A percentile compares a stretch with the other conserved stretches of the same genome.
Conservation (phyloP, 2,797 vertebrate species). For the Sebastes hubbsi region DNA sequence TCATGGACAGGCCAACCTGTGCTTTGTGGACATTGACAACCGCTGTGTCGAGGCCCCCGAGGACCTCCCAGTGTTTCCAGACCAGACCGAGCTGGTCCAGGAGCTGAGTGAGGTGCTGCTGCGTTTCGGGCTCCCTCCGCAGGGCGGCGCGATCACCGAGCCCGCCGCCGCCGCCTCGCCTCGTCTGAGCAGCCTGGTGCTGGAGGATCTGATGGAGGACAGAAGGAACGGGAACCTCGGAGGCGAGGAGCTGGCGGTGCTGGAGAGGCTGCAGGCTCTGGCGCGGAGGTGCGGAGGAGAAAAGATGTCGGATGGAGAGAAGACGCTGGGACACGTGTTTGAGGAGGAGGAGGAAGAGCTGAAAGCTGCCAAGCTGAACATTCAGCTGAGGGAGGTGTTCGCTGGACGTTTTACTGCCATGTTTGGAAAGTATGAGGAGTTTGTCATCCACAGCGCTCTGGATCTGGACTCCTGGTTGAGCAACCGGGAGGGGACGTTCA, state of each 20-base stretch:
- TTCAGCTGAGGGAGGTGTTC: constrained; percentile 96
- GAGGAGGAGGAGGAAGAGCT: constrained; percentile 84
- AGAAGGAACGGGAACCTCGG: constrained; percentile 93
- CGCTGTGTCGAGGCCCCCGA: constrained; percentile 93
- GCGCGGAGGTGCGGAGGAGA: constrained; percentile 83
- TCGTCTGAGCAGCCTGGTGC: constrained; percentile 81
- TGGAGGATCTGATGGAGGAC: constrained; percentile 93
- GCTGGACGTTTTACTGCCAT: constrained; percentile 92
- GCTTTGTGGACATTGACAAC: constrained; percentile 98
- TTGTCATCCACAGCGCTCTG: constrained; percentile 92
- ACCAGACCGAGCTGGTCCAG: constrained; percentile 92
- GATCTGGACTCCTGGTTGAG: constrained; percentile 96
- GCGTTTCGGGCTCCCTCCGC: constrained; percentile 87
- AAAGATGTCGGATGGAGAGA: constrained; percentile 46
- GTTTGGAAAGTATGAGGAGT: constrained; percentile 95
- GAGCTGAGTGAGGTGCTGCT: constrained; percentile 93
- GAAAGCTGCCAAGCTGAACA: constrained; percentile 89
- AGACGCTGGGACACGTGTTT: constrained; percentile 58
- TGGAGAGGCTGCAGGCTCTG: constrained; percentile 92
- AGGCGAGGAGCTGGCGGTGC: constrained; percentile 86
- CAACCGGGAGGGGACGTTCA: constrained; percentile 94
- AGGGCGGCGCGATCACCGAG: constrained; percentile 82
- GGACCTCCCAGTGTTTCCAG: constrained; percentile 94
- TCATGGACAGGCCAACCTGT: constrained; percentile 90
- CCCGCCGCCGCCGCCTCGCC: constrained; percentile 75